Evolutionary conservation across 2,888 invertebrate species (phyloP).

Genomic region (Trachelus troglodyta): DNA sequence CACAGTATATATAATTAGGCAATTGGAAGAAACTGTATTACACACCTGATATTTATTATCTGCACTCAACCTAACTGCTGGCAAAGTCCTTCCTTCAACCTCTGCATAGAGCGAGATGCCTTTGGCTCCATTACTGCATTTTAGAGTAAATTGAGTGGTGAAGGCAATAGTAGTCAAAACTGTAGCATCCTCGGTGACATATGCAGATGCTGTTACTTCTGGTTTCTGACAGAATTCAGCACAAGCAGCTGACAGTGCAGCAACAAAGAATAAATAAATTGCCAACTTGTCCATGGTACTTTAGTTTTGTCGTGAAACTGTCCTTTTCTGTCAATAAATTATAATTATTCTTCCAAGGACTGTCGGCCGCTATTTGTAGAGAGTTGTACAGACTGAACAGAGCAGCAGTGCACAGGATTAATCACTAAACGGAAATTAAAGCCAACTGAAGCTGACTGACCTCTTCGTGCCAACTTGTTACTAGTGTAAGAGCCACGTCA

Average conservation of each 20-base stretch:
- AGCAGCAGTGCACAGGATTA: not conserved
- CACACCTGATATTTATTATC: slow-evolving; percentile 86
- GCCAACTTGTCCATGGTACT: not conserved
- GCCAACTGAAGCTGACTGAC: not conserved
- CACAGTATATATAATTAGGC: not conserved
- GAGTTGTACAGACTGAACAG: not conserved
- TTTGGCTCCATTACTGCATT: slow-evolving; percentile 77
- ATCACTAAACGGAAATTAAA: not conserved
- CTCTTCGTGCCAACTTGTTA: not conserved
- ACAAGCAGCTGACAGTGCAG: slow-evolving; percentile 27
- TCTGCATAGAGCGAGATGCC: slow-evolving; percentile 88
- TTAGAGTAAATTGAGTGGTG: slow-evolving; percentile 88
- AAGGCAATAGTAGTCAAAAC: slow-evolving; percentile 91
- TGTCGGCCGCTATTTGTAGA: not conserved
- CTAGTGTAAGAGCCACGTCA: not conserved
- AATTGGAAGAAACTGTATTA: not conserved
- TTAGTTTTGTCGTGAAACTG: not conserved
- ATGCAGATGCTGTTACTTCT: slow-evolving; percentile 80
- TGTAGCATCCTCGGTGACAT: slow-evolving; percentile 93
- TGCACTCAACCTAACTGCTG: slow-evolving; percentile 81
- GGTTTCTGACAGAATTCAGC: slow-evolving; percentile 71
- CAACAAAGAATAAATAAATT: not conserved
- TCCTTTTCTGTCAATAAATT: not conserved
- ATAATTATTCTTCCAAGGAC: not conserved
- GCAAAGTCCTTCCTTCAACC: slow-evolving; percentile 85